These are phyloP conservation scores for Rhinoraja longicauda DNA, from an alignment of 2,797 vertebrate genomes.

Conservation along the genomic window DNA sequence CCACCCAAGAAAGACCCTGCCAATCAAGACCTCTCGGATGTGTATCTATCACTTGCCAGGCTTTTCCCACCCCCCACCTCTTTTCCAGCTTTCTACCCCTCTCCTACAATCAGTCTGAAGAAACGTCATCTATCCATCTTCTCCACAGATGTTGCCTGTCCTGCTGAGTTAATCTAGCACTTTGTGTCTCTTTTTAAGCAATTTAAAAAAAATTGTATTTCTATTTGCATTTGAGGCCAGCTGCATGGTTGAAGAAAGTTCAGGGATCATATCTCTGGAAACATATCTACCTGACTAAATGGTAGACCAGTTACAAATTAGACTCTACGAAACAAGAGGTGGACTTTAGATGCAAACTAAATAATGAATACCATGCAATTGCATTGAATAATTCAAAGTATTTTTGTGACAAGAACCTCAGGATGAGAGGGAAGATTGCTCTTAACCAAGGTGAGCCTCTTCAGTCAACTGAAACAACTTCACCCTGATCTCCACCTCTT, in stretches of 20 bases:
- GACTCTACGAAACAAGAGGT: not conserved
- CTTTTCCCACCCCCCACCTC: too few relatives aligned
- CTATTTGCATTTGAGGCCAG: not conserved
- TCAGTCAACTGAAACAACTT: not conserved
- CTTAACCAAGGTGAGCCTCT: not conserved
- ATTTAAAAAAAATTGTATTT: not conserved
- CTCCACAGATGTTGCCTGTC: too few relatives aligned
- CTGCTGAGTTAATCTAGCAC: too few relatives aligned
- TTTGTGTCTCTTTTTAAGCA: too few relatives aligned
- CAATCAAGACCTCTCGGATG: too few relatives aligned
- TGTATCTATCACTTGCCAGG: too few relatives aligned
- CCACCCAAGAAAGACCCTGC: too few relatives aligned
- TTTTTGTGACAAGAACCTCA: not conserved
- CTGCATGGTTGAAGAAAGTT: not conserved
- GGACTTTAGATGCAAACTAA: not conserved
- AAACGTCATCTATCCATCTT: too few relatives aligned
- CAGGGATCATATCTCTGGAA: not conserved
- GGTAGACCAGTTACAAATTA: not conserved
- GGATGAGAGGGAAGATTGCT: not conserved
- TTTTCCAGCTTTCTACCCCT: too few relatives aligned
- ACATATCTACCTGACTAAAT: not conserved
- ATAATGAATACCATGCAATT: not conserved
- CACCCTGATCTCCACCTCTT: not conserved
- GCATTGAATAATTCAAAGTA: not conserved
- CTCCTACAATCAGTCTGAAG: too few relatives aligned